Evolutionary conservation across 2,888 invertebrate species (phyloP).

Genomic region (Erynnis tages): DNA sequence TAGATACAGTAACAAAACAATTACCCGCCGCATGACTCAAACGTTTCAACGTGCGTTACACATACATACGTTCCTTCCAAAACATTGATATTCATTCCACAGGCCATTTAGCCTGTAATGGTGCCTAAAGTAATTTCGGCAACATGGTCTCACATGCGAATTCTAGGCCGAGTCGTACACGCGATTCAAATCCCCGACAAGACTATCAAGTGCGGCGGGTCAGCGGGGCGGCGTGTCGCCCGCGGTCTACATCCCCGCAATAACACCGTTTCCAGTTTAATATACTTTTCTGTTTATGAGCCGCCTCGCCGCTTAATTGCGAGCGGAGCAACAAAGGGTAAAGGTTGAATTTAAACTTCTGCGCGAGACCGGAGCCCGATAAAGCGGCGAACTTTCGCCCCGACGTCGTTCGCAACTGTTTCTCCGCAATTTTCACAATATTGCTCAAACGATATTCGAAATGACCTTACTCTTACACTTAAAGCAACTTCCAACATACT

Average conservation of each 20-base stretch:
- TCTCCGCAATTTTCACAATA: not conserved
- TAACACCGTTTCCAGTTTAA: slow-evolving; percentile 19
- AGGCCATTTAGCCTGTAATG: not conserved
- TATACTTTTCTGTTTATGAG: slow-evolving; percentile 30
- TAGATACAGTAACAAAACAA: too few species aligned
- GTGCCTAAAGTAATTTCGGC: not conserved
- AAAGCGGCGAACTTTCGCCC: not conserved
- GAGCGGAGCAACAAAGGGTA: slow-evolving; percentile 19
- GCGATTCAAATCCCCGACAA: not conserved
- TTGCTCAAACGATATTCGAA: not conserved
- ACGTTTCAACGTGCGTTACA: not conserved
- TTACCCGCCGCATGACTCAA: not conserved
- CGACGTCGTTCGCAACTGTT: not conserved
- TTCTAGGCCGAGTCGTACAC: not conserved
- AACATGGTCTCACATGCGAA: not conserved
- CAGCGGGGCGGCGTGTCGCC: not conserved
- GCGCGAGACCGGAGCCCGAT: too few species aligned
- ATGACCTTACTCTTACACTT: not conserved
- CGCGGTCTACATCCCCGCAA: not conserved
- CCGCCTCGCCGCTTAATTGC: slow-evolving; percentile 30
- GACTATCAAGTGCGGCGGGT: not conserved
- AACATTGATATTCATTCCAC: not conserved
- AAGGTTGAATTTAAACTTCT: slow-evolving; percentile 1
- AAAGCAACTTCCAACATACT: not conserved
- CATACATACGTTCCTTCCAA: not conserved